Evolutionary conservation across 2,888 invertebrate species (phyloP), one percentile per base, ranked within the genome.

Genomic region (Zaprionus obscuricornis): DNA sequence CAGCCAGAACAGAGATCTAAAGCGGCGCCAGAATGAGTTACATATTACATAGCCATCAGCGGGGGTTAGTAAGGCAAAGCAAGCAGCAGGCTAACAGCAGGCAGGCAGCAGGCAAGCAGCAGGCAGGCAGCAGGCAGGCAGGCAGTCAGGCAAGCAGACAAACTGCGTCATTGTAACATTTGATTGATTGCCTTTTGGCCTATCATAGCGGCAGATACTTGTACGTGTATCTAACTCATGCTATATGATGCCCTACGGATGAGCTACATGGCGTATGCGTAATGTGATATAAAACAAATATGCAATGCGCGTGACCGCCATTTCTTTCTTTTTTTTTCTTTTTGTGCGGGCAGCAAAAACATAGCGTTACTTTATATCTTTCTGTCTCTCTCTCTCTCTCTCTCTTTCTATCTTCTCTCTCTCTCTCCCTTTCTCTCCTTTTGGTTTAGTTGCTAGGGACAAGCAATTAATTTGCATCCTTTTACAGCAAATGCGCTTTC

Each of bases 111-210:
- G 18, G 16, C 18, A 43, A 42, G 14, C 36, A 13, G n/a, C n/a
- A 10, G 31, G 18, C 29, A 14, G 20, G 29, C 49, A n/a, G n/a
- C n/a, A n/a, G n/a, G 40, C 31, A 36, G 54, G 10, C 29, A 49
- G 14, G 37, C 4, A 24, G 34, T n/a, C 26, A 31, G 18, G 16
- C 18, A 43, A 42, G 14, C 36, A 13, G 29, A 14, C 18, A 24
- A 50, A 37, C 60, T 71, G 74, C 60, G 77, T 62, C 68, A 77
- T 76, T 76, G 75, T 59, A 57, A 36, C 75, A 68, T 68, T 74
- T 81, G 81, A 81, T 81, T 81, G 85, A 81, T 81, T 74, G 75
- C 75, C 78, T 54, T 57, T 36, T 64, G 54, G 49, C 59, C 70
- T 70, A 74, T 55, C 56, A 51, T 40, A 58, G 67, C 34, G 17